Evolutionary conservation across 2,113 vertebrate genomes (phyloP), one percentile per base, ranked within the genome.

Genomic region (Neopipo cinnamomea): DNA sequence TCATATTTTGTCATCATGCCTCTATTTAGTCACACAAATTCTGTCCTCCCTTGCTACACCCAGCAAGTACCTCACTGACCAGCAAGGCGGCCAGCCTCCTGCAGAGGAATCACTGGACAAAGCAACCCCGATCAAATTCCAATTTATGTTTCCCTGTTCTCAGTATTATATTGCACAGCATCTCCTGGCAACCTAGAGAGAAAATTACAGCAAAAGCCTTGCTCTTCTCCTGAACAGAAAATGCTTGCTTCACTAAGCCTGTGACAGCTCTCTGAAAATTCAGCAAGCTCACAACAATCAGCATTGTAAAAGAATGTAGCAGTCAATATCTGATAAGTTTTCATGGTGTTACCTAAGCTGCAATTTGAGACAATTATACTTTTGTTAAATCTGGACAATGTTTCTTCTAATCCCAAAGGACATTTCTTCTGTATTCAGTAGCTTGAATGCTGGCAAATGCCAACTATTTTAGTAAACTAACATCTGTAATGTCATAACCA

Each of bases 251-350:
- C 31, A 33, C 11, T 8, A 30, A 79, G 33, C 2, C 8, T 5
- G 4, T 21, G 12, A 39, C 11, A 68, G 15, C 7, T 47, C 16
- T 31, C 23, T 46, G 67, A 78, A 79, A 85, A 88, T 72, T 37
- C 35, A 55, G 8, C 52, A 50, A 68, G 28, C 4, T 72, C 11
- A 23, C 0, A 0, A 55, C 2, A 59, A 39, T 50, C 3, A 6
- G 2, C 28, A 42, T 17, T 65, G 16, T 22, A 61, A 82, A 72
- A 90, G 3, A 76, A 47, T 39, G 27, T 76, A 73, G 14, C 6
- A 39, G 27, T 58, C 30, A 47, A 33, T 41, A 12, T 56, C 53
- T 65, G 37, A 2, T 24, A 85, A 67, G 6, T 21, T 50, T 63
- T 70, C 63, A 22, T 68, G 6, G 14, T 19, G 28, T 23, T 35